A percentile compares a stretch with the other conserved stretches of the same genome.
Evolutionary conservation across 2,888 invertebrate species (phyloP).

Genomic region (Panzeria rudis): DNA sequence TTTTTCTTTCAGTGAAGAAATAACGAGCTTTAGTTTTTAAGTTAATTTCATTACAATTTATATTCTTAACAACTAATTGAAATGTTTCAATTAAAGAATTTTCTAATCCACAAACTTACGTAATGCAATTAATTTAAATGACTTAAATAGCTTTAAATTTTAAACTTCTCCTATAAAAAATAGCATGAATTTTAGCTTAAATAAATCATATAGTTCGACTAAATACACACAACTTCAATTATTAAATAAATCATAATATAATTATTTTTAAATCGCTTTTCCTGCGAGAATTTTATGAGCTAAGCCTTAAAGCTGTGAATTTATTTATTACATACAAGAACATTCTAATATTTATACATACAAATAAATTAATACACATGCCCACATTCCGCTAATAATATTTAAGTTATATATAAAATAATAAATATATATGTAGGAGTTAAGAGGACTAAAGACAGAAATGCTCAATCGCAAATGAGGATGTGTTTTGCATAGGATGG

Average conservation of each 20-base stretch:
- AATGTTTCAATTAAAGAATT: background rate
- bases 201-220: conserved; percentile 45
- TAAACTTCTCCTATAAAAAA: background rate
- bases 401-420: background rate
- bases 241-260: conserved; percentile 44
- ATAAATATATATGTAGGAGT: background rate
- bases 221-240: too few species aligned
- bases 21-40: too few species aligned
- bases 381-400: background rate
- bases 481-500: too few species aligned
- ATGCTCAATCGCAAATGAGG: background rate
- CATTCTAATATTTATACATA: background rate
- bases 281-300: conserved; percentile 16
- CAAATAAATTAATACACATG: background rate
- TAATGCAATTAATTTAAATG: background rate
- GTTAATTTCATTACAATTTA: too few species aligned
- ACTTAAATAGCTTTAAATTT: background rate
- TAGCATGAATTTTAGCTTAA: conserved; percentile 22
- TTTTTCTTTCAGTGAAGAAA: too few species aligned
- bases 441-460: background rate
- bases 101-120: background rate
- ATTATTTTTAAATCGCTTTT: conserved; percentile 27
- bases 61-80: background rate
- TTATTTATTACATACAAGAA: background rate
- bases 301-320: conserved; percentile 12